Percentiles rank a stretch among this genome's conserved stretches.
phyloP scores from a whole-genome alignment of 2,797 vertebrate genomes.

The Tinamus major region DNA sequence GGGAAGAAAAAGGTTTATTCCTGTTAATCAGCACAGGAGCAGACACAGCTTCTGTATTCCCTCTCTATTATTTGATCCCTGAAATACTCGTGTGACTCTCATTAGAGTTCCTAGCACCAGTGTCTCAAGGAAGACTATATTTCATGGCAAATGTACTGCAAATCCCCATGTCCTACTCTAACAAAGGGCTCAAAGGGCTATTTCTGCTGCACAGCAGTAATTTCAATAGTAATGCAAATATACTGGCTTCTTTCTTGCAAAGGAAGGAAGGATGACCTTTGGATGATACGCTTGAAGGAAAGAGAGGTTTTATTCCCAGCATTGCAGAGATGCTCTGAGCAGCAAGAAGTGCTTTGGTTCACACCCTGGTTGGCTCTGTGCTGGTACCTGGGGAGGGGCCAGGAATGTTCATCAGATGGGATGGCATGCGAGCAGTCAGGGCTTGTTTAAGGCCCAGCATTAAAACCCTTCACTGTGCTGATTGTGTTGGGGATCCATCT shows the following conservation, averaged over 20 bases:
- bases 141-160: constrained; percentile 37
- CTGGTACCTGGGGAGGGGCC: background rate
- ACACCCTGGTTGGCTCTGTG: background rate
- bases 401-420: rapidly evolving
- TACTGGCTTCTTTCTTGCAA: background rate
- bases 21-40: constrained; percentile 12
- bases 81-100: constrained; percentile 34
- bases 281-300: background rate
- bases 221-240: background rate
- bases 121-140: constrained; percentile 26
- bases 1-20: constrained; percentile 19
- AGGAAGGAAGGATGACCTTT: background rate
- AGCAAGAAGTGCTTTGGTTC: background rate
- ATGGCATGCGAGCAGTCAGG: background rate
- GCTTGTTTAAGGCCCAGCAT: background rate
- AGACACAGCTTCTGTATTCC: constrained; percentile 2
- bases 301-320: background rate
- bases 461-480: background rate
- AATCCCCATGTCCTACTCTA: constrained; percentile 22
- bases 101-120: background rate
- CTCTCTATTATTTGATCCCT: constrained; percentile 24
- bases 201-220: background rate
- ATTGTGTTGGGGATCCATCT: background rate
- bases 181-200: constrained; percentile 3
- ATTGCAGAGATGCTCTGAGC: background rate